A percentile compares a stretch with the other conserved stretches of the same genome.
Conservation (phyloP, 2,113 vertebrate genomes). For the Emberiza fucata region DNA sequence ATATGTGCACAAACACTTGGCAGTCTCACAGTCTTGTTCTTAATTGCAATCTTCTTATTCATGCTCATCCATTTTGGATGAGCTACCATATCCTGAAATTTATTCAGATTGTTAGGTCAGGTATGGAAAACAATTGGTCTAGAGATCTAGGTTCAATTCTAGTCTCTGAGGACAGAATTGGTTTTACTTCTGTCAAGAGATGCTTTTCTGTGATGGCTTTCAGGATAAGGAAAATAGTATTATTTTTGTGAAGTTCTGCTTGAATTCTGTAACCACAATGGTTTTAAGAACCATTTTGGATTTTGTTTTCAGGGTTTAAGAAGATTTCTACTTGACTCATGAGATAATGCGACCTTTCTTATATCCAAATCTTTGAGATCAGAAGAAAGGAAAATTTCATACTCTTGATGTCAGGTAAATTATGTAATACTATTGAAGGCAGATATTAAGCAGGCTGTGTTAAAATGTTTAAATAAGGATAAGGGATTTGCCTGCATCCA, state of each 20-base stretch:
- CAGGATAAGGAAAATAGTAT: not conserved
- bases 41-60: not conserved
- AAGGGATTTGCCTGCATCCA: not conserved
- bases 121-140: not conserved
- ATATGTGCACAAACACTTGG: not conserved
- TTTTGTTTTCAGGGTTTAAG: constrained; percentile 69
- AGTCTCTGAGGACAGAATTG: not conserved
- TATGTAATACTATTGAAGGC: constrained; percentile 2
- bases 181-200: not conserved
- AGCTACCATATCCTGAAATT: not conserved
- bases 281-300: constrained; percentile 69
- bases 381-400: constrained; percentile 70
- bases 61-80: not conserved
- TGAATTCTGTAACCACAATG: constrained; percentile 60
- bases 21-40: not conserved
- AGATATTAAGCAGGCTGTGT: not conserved
- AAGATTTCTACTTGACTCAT: constrained; percentile 69
- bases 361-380: constrained; percentile 66
- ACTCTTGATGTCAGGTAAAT: constrained; percentile 70
- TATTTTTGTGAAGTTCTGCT: constrained; percentile 48
- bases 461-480: not conserved
- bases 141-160: not conserved
- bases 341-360: constrained; percentile 66
- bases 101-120: not conserved
- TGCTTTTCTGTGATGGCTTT: not conserved